These are phyloP conservation scores for Lepidocyrtoides sp. DNA, from an alignment of 2,888 invertebrate species.

Conservation along the genomic window DNA sequence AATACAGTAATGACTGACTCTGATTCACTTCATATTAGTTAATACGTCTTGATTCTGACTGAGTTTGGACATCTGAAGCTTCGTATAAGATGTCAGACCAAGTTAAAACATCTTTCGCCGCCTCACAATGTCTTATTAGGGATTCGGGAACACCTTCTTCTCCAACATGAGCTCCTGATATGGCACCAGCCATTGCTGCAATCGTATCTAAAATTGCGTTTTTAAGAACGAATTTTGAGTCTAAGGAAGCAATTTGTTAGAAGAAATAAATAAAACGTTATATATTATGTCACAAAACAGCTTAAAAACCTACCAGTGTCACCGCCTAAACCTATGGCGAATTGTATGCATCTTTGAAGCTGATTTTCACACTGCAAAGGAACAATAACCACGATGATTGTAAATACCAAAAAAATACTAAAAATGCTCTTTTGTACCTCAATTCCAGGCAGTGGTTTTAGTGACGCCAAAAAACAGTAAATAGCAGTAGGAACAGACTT, in stretches of 20 bases:
- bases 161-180: slow-evolving; percentile 91
- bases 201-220: slow-evolving; percentile 40
- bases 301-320: slow-evolving; percentile 90
- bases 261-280: slow-evolving; percentile 81
- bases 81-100: slow-evolving; percentile 88
- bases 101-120: slow-evolving; percentile 87
- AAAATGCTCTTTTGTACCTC: too few relatives aligned
- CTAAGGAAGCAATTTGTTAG: slow-evolving; percentile 84
- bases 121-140: slow-evolving; percentile 89
- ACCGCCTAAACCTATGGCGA: slow-evolving; percentile 91
- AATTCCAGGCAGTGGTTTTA: slow-evolving; percentile 87
- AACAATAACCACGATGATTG: not conserved
- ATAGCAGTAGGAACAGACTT: slow-evolving; percentile 92
- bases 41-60: not conserved
- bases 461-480: slow-evolving; percentile 90
- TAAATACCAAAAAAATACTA: not conserved
- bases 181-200: slow-evolving; percentile 88
- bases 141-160: slow-evolving; percentile 88
- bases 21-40: too few relatives aligned
- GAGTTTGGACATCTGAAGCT: not conserved
- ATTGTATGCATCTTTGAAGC: slow-evolving; percentile 90
- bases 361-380: slow-evolving; percentile 88
- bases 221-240: too few relatives aligned
- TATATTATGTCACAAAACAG: not conserved
- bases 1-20: too few relatives aligned